Evolutionary conservation across 1,140 invertebrate species (phyloP).

Genomic region (Conus ventricosus): DNA sequence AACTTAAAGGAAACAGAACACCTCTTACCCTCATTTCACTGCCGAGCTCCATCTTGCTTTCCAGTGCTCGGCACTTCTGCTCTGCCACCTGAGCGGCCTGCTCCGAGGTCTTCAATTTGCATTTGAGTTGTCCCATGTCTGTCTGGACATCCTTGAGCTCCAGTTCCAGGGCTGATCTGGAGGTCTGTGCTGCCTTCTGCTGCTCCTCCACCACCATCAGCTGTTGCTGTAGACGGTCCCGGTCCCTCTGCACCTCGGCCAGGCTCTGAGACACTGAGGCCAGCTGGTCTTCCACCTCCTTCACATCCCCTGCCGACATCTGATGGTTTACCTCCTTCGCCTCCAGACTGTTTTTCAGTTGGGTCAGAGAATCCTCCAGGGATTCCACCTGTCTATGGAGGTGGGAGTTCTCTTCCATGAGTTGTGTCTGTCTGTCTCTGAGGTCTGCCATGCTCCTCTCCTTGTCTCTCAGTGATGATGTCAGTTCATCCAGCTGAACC

Average conservation of each 20-base stretch:
- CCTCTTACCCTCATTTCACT: neutral
- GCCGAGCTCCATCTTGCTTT: constrained; percentile 33
- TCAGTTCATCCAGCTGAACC: constrained; percentile 1
- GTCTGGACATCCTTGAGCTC: constrained; percentile 25
- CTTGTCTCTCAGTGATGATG: neutral
- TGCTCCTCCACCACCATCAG: constrained; percentile 26
- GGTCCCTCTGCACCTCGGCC: neutral
- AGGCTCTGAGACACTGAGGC: constrained; percentile 10
- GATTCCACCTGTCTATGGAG: neutral
- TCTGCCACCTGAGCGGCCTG: neutral
- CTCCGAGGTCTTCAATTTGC: neutral
- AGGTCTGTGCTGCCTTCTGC: neutral
- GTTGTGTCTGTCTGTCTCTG: neutral
- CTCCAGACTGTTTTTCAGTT: neutral
- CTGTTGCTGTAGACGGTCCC: constrained; percentile 28
- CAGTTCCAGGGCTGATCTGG: constrained; percentile 22
- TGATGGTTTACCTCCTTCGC: neutral
- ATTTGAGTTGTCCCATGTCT: neutral
- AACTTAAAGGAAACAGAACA: neutral
- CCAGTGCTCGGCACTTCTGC: neutral
- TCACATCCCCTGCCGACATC: neutral
- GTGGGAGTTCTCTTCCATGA: neutral
- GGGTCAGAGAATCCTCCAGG: neutral
- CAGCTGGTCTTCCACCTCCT: constrained; percentile 25
- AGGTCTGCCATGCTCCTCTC: neutral